Base-by-base conservation (phyloP, 1,140 invertebrate genomes). In the Dryas iulia region DNA sequence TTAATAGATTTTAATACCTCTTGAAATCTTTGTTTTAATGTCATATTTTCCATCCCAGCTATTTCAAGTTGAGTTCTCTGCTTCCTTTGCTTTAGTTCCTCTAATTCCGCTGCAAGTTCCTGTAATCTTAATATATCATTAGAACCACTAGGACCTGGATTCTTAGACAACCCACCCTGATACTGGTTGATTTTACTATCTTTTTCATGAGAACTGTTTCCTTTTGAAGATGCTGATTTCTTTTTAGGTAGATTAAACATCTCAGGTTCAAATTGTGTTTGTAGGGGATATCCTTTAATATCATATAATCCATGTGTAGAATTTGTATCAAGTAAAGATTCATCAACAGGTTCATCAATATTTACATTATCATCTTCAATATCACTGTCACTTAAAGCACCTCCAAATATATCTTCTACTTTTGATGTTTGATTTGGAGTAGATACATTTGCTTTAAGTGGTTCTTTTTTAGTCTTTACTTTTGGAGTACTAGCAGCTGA, bases 381-480 rank as follows among this genome's bases (percentile, higher is more conserved):
- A 67, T 96, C 96, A 52, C 96, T 97, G 76, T 97, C 96, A 84
- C 96, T 97, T 0, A 98, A 94, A 35, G 95, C 94, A 77, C 96
- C 97, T 52, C 97, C 97, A 92, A 98, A 98, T 84, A 98, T 97
- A 78, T 98, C 97, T 77, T 85, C 87, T n/a, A 90, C 84, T 60
- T 91, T 91, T n/a, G 85, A 90, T 23, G 81, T 67, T 63, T 87
- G 79, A 73, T 83, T 77, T 70, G 72, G 82, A 68, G 72, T 64
- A 74, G 90, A 78, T 33, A 81, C 73, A 56, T 69, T 70, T 18
- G 39, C 6, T 67, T 78, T 72, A 59, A 35, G 63, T 73, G 61
- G 4, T 80, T 90, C 84, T 72, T 89, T 89, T 54, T 92, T 93
- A 10, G 78, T 26, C 57, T 75, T 71, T 33, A 31, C 47, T 74